Conservation (phyloP, 1,140 invertebrate genomes). For the Lerema accius region DNA sequence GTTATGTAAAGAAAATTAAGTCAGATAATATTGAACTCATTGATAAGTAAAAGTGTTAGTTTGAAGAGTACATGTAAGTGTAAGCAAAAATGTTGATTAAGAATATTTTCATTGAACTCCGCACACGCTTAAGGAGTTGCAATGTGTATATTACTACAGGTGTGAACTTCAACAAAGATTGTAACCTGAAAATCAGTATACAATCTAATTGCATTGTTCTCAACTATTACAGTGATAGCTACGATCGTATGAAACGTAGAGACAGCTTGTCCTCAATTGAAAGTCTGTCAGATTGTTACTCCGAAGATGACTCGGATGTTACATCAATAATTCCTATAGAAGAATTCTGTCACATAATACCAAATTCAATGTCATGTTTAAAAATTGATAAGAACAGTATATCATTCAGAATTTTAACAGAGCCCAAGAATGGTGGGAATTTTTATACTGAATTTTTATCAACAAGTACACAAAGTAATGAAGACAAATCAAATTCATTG, state of each 20-base stretch:
- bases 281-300: slow-evolving; percentile 66
- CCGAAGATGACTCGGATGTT: slow-evolving; percentile 64
- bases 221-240: slow-evolving; percentile 70
- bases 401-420: slow-evolving; percentile 77
- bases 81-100: slow-evolving; percentile 74
- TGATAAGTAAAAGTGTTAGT: slow-evolving; percentile 59
- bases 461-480: slow-evolving; percentile 44
- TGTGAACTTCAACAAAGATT: slow-evolving; percentile 67
- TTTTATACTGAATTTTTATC: slow-evolving; percentile 82
- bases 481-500: slow-evolving; percentile 52
- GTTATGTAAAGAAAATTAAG: slow-evolving; percentile 65
- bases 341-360: slow-evolving; percentile 76
- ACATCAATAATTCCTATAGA: slow-evolving; percentile 66
- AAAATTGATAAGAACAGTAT: slow-evolving; percentile 75
- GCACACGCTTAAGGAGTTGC: slow-evolving; percentile 81
- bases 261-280: slow-evolving; percentile 74
- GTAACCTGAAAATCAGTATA: slow-evolving; percentile 78
- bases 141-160: slow-evolving; percentile 83
- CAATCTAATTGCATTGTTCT: slow-evolving; percentile 74
- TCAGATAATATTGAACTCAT: slow-evolving; percentile 59
- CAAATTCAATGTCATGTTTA: slow-evolving; percentile 77
- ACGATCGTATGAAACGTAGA: slow-evolving; percentile 52
- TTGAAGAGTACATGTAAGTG: slow-evolving; percentile 36
- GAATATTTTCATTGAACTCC: slow-evolving; percentile 82
- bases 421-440: slow-evolving; percentile 75